Evolutionary conservation across 2,888 invertebrate genomes (phyloP).

Genomic region (Troilus luridus): DNA sequence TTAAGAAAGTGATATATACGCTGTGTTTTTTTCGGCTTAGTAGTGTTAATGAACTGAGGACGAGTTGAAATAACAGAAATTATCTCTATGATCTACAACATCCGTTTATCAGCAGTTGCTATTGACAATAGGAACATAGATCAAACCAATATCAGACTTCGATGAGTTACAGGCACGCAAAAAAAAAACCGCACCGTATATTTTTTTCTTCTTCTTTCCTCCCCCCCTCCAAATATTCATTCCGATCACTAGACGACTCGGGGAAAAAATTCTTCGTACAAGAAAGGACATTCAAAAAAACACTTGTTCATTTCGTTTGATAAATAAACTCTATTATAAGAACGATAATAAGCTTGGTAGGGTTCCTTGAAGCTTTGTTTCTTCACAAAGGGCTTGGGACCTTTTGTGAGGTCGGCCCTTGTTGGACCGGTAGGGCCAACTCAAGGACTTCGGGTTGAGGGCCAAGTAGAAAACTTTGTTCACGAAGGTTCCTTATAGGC

Average conservation of each 20-base stretch:
- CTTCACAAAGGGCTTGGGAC: conserved; percentile 37
- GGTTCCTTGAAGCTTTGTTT: conserved; percentile 18
- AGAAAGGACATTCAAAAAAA: conserved; percentile 37
- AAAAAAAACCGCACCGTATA: neutral
- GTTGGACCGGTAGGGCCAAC: neutral
- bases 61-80: conserved; percentile 10
- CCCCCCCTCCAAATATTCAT: conserved; percentile 35
- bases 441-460: conserved; percentile 22
- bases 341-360: conserved; percentile 51
- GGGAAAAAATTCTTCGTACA: conserved; percentile 25
- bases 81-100: conserved; percentile 12
- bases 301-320: conserved; percentile 57
- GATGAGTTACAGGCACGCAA: neutral
- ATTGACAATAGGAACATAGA: neutral
- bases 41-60: conserved; percentile 9
- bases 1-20: neutral
- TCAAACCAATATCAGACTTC: conserved; percentile 17
- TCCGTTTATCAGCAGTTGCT: conserved; percentile 9
- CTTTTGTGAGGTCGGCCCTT: conserved; percentile 44
- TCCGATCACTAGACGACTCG: conserved; percentile 36
- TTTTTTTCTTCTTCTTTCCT: neutral
- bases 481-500: neutral
- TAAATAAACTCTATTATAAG: conserved; percentile 54
- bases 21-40: neutral
- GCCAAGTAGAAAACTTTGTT: conserved; percentile 33